A percentile compares a stretch with the other conserved stretches of the same genome.
Conservation (phyloP, 1,140 invertebrate genomes). For the Camponotus vicinus region DNA sequence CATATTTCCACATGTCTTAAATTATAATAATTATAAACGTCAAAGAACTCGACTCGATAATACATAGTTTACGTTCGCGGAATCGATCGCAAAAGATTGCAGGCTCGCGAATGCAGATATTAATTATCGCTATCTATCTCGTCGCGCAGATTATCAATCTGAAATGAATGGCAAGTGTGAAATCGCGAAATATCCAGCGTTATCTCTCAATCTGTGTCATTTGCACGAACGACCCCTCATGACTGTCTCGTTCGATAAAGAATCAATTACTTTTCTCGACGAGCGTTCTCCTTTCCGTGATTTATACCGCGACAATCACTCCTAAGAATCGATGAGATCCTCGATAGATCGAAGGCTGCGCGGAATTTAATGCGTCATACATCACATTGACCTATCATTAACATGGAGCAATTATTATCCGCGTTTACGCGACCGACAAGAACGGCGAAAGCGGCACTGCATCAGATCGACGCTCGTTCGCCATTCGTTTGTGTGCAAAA, state of each 20-base stretch:
- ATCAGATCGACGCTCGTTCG: constrained; percentile 22
- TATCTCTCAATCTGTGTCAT: constrained; percentile 57
- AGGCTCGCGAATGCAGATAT: neutral
- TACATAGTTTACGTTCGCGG: constrained; percentile 11
- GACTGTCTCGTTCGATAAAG: constrained; percentile 53
- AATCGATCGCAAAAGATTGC: constrained; percentile 9
- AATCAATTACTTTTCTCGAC: constrained; percentile 68
- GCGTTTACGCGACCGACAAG: constrained; percentile 62
- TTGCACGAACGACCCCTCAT: constrained; percentile 19
- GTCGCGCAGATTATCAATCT: constrained; percentile 12
- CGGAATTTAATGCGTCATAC: constrained; percentile 45
- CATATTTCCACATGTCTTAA: constrained; percentile 7
- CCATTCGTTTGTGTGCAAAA: constrained; percentile 42
- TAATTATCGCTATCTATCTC: constrained; percentile 34
- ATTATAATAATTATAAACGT: neutral
- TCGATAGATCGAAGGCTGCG: constrained; percentile 76
- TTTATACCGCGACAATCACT: constrained; percentile 36
- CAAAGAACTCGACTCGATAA: neutral
- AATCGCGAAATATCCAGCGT: constrained; percentile 23
- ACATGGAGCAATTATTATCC: constrained; percentile 73
- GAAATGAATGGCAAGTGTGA: constrained; percentile 27
- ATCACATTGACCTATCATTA: constrained; percentile 69
- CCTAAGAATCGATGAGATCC: constrained; percentile 46
- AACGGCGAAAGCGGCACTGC: constrained; percentile 3
- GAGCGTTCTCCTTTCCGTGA: constrained; percentile 63